These are phyloP conservation scores for Anabacerthia variegaticeps DNA, from an alignment of 2,797 vertebrate species.

Conservation along the genomic window DNA sequence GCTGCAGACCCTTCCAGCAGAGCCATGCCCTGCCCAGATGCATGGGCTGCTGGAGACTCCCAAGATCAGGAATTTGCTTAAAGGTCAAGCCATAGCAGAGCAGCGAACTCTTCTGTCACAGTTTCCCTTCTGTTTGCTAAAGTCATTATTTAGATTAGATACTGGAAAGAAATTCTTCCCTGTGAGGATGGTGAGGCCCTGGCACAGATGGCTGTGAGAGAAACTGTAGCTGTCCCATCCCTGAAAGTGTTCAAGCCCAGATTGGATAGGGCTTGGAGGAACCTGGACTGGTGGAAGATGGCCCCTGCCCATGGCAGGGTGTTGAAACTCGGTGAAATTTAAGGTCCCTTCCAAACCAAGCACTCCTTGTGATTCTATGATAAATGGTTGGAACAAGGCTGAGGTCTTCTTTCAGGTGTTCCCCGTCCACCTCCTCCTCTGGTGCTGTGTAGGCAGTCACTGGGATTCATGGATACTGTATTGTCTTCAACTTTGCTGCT, in stretches of 20 bases:
- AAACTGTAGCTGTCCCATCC: background rate
- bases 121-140: background rate
- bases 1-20: background rate
- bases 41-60: background rate
- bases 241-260: background rate
- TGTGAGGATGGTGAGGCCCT: background rate
- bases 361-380: background rate
- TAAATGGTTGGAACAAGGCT: background rate
- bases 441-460: too few relatives aligned
- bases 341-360: background rate
- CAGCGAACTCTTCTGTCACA: background rate
- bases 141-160: background rate
- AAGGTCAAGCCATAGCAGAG: background rate
- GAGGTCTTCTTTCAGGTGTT: background rate
- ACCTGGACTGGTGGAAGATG: background rate
- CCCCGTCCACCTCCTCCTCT: background rate
- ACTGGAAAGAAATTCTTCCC: background rate
- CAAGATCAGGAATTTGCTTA: background rate
- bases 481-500: background rate
- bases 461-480: rapidly evolving
- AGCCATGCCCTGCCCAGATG: background rate
- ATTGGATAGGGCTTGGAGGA: background rate
- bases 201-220: background rate
- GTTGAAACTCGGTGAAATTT: background rate
- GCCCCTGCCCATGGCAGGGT: background rate